Percentiles rank a stretch among this genome's conserved stretches.
phyloP scores from a whole-genome alignment of 1,140 invertebrate species.

The Drusus annulatus region DNA sequence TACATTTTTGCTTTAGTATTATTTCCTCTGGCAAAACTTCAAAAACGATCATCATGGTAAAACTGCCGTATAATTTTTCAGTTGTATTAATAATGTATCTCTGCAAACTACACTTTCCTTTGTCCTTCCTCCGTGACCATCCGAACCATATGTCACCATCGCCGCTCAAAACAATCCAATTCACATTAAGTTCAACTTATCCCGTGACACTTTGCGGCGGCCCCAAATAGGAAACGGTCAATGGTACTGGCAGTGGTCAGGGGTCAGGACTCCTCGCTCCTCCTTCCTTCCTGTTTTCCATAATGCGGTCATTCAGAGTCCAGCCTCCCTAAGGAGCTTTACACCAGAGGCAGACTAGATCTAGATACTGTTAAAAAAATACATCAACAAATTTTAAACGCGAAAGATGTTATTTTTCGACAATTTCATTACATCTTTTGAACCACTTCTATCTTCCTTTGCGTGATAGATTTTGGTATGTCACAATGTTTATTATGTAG shows the following conservation, averaged over 20 bases:
- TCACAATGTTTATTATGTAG: no score
- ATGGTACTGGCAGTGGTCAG: constrained; percentile 15
- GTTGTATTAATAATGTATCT: background rate
- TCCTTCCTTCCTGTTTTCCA: background rate
- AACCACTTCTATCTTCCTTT: no score
- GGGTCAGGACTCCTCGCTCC: background rate
- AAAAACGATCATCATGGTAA: no score
- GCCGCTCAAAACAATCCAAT: constrained; percentile 35
- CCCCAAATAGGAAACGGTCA: constrained; percentile 34
- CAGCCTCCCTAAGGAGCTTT: background rate
- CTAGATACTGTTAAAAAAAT: no score
- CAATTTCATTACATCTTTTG: no score
- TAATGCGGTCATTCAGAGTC: constrained; percentile 41
- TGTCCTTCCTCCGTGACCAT: background rate
- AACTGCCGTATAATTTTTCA: no score
- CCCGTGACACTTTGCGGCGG: constrained; percentile 11
- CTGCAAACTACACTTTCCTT: background rate
- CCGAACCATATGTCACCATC: constrained; percentile 15
- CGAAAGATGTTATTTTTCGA: no score
- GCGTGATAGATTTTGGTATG: no score
- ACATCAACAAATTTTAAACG: no score
- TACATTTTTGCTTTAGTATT: no score
- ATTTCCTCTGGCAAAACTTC: no score
- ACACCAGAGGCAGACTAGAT: no score
- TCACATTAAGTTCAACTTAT: constrained; percentile 16